Evolutionary conservation across 2,797 vertebrate genomes (phyloP).

Genomic region (Hafferia zeledoni): DNA sequence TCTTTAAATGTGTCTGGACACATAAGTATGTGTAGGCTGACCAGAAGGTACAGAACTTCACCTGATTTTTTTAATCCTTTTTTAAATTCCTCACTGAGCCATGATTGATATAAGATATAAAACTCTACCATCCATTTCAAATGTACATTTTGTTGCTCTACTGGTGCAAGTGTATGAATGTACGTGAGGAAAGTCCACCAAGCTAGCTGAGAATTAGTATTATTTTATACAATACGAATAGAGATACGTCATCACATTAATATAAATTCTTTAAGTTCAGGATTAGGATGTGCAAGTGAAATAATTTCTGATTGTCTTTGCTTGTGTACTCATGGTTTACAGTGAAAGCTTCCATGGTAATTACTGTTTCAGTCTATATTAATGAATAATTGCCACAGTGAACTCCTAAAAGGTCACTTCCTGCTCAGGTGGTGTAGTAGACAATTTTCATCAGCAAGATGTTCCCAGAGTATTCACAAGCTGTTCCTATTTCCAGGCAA

Average conservation of each 20-base stretch:
- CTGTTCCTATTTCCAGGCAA: neutral
- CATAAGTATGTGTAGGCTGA: neutral
- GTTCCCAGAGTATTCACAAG: neutral
- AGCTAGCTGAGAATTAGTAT: neutral
- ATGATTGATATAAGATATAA: neutral
- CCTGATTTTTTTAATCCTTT: neutral
- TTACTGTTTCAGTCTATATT: conserved; percentile 56
- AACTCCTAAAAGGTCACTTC: conserved; percentile 11
- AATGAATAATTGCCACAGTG: conserved; percentile 55
- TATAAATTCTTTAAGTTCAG: neutral
- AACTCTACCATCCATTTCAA: neutral
- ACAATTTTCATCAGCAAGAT: neutral
- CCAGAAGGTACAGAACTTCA: neutral
- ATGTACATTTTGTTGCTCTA: neutral
- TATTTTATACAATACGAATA: neutral
- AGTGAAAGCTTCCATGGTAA: neutral
- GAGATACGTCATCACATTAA: neutral
- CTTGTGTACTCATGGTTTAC: neutral
- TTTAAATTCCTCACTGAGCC: neutral
- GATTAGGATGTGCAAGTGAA: neutral
- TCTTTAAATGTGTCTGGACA: neutral
- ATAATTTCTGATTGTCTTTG: neutral
- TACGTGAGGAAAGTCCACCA: neutral
- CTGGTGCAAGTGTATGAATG: neutral
- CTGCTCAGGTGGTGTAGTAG: neutral